A percentile compares a stretch with the other conserved stretches of the same genome.
Evolutionary conservation across 2,797 vertebrate genomes (phyloP).

Genomic region (Sebastes cheni): DNA sequence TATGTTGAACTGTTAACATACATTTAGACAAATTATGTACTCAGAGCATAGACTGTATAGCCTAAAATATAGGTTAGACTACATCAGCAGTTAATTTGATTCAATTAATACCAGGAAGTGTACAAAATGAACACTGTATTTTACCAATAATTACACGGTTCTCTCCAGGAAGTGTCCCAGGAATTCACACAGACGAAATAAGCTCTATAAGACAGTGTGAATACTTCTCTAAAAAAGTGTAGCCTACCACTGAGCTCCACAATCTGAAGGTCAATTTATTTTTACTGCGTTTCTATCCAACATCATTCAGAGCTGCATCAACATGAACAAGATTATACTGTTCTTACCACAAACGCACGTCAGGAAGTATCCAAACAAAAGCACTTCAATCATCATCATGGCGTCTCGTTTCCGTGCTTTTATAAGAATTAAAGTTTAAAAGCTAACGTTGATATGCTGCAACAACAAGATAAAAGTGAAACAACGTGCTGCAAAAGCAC

Average conservation of each 20-base stretch:
- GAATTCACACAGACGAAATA: not conserved
- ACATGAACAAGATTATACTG: not conserved
- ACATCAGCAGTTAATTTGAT: not conserved
- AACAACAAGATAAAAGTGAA: not conserved
- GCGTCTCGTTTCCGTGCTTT: not conserved
- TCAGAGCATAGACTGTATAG: no score
- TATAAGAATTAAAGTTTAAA: not conserved
- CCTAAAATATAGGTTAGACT: not conserved
- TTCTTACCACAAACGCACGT: slow-evolving; percentile 68
- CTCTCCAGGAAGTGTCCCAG: not conserved
- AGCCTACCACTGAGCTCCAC: not conserved
- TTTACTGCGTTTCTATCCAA: no score
- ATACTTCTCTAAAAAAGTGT: not conserved
- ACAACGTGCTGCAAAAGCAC: not conserved
- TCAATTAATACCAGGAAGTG: not conserved
- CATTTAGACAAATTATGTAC: not conserved
- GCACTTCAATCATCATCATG: slow-evolving; percentile 24
- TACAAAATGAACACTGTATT: not conserved
- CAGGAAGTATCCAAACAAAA: slow-evolving; percentile 64
- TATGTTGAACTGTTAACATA: not conserved
- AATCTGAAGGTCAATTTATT: not conserved
- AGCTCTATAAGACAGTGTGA: not conserved
- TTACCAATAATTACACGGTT: not conserved
- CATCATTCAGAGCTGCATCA: not conserved
- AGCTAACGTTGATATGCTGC: not conserved